These are phyloP conservation scores for Hirundo rustica DNA, from an alignment of 2,797 vertebrate species.

Conservation along the genomic window DNA sequence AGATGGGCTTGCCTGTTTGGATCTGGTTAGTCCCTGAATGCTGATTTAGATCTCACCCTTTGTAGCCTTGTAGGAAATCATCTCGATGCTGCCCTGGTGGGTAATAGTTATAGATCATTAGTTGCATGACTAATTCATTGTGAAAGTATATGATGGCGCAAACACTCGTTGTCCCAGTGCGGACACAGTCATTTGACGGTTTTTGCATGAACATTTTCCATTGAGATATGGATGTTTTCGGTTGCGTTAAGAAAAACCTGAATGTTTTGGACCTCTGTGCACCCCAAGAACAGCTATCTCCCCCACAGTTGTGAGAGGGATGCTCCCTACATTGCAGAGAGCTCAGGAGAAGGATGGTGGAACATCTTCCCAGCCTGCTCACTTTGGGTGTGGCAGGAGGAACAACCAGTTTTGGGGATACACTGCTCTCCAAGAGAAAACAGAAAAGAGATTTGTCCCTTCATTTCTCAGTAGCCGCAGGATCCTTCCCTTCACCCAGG, in stretches of 20 bases:
- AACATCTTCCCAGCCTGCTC: not conserved
- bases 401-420: no score
- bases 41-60: not conserved
- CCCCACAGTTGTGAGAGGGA: fast-evolving
- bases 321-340: not conserved
- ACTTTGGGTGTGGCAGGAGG: not conserved
- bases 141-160: not conserved
- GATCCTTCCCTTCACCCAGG: not conserved
- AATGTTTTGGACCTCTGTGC: fast-evolving
- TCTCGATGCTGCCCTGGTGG: not conserved
- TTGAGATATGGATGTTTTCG: not conserved
- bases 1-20: not conserved
- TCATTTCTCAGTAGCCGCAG: fast-evolving
- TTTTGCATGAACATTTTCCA: not conserved
- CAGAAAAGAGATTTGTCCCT: not conserved
- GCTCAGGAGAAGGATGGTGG: not conserved
- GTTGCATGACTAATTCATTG: not conserved
- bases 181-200: not conserved
- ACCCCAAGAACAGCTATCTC: not conserved
- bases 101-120: not conserved
- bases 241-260: not conserved
- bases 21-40: not conserved
- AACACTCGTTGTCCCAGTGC: not conserved
- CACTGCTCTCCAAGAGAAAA: not conserved
- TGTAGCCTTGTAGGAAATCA: not conserved